Percentiles rank a stretch among this genome's conserved stretches.
Conservation (phyloP, 2,113 vertebrate genomes). For the Seriola rivoliana region DNA sequence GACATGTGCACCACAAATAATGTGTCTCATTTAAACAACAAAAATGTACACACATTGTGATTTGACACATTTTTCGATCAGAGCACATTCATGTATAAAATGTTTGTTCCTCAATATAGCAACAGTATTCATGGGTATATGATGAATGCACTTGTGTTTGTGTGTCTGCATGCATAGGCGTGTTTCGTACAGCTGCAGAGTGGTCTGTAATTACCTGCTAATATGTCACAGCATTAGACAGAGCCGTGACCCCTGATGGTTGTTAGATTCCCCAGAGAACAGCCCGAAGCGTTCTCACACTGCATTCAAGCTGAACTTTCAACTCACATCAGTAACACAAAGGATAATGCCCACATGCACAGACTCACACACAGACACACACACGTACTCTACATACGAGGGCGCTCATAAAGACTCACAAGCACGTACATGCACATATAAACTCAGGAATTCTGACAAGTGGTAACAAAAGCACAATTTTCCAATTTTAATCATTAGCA, state of each 20-base stretch:
- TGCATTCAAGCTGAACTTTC: conserved; percentile 48
- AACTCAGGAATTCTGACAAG: no score
- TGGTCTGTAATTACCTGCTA: conserved; percentile 75
- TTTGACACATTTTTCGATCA: background rate
- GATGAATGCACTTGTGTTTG: conserved; percentile 31
- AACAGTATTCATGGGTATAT: background rate
- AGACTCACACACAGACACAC: background rate
- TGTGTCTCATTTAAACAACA: conserved; percentile 6
- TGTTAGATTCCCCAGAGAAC: conserved; percentile 55
- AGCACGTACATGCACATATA: background rate
- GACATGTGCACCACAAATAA: background rate
- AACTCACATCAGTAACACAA: conserved; percentile 38
- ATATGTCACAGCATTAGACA: conserved; percentile 71
- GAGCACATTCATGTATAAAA: background rate
- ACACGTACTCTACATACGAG: background rate
- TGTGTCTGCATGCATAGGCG: conserved; percentile 50
- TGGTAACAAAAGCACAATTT: background rate
- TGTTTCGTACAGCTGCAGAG: conserved; percentile 55
- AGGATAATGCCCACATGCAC: background rate
- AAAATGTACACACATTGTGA: conserved; percentile 1
- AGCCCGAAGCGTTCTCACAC: conserved; percentile 44
- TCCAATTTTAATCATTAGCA: background rate
- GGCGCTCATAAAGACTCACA: background rate
- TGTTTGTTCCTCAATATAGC: background rate
- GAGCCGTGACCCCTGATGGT: conserved; percentile 61